Conservation (phyloP, 2,888 invertebrate genomes). For the Eupithecia exiguata region DNA sequence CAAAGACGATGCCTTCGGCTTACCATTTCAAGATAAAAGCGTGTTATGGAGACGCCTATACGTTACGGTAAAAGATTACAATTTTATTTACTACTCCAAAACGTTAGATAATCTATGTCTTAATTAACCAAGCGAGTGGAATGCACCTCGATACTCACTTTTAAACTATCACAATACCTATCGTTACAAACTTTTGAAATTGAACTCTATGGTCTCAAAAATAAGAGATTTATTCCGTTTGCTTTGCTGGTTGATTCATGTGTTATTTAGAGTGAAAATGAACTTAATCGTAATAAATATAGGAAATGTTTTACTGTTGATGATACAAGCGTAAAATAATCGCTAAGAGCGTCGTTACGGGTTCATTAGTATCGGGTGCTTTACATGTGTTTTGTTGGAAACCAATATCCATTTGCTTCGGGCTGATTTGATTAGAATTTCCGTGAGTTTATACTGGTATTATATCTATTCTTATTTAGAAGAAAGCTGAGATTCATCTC, state of each 20-base stretch:
- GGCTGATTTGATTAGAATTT: conserved; percentile 73
- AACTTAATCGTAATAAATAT: conserved; percentile 37
- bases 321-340: conserved; percentile 40
- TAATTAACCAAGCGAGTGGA: conserved; percentile 81
- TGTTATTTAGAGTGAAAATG: conserved; percentile 24
- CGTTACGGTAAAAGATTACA: conserved; percentile 77
- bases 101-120: conserved; percentile 83
- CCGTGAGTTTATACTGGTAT: conserved; percentile 50
- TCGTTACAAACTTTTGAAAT: conserved; percentile 23
- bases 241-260: not conserved
- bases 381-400: conserved; percentile 78
- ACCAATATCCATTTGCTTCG: conserved; percentile 76
- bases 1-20: conserved; percentile 77
- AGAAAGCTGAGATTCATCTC: conserved; percentile 6
- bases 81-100: conserved; percentile 82
- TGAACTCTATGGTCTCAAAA: conserved; percentile 35
- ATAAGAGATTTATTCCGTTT: conserved; percentile 36
- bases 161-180: conserved; percentile 43
- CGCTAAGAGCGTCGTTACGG: conserved; percentile 49
- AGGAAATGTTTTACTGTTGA: conserved; percentile 38
- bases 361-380: conserved; percentile 67
- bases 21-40: conserved; percentile 75
- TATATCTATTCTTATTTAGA: not conserved
- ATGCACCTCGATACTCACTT: conserved; percentile 56
- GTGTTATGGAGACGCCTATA: conserved; percentile 79